Conservation (phyloP, 2,113 vertebrate genomes). For the Neomonachus schauinslandi region DNA sequence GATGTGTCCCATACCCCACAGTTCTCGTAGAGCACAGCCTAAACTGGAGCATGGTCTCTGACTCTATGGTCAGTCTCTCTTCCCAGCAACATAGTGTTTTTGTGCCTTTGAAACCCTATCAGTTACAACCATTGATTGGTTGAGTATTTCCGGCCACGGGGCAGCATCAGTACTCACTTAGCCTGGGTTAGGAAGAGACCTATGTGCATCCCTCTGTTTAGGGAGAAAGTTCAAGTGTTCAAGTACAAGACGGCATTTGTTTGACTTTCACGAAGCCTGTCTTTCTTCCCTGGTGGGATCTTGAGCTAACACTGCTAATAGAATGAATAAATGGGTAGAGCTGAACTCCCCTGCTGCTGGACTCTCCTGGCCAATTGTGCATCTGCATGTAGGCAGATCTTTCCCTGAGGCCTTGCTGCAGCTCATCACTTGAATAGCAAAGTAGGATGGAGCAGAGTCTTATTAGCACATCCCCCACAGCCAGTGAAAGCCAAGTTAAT, state of each 20-base stretch:
- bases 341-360: rapidly evolving
- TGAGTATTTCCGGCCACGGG: not conserved
- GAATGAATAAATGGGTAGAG: not conserved
- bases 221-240: not conserved
- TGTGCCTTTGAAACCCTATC: not conserved
- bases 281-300: not conserved
- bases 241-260: not conserved
- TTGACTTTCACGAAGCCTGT: not conserved
- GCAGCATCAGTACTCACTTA: not conserved
- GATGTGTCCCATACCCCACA: rapidly evolving
- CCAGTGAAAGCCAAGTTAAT: not conserved
- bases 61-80: rapidly evolving
- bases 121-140: not conserved
- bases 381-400: rapidly evolving
- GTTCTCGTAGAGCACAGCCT: too few species aligned
- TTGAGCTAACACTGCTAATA: not conserved
- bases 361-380: not conserved
- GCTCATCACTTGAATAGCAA: rapidly evolving
- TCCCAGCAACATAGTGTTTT: rapidly evolving
- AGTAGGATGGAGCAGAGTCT: not conserved
- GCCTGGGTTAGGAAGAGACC: not conserved
- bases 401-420: not conserved
- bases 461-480: not conserved
- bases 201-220: rapidly evolving
- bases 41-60: too few species aligned